Percentiles rank a stretch among this genome's conserved stretches.
phyloP scores from a whole-genome alignment of 2,888 invertebrate species.

The Platycheirus albimanus region DNA sequence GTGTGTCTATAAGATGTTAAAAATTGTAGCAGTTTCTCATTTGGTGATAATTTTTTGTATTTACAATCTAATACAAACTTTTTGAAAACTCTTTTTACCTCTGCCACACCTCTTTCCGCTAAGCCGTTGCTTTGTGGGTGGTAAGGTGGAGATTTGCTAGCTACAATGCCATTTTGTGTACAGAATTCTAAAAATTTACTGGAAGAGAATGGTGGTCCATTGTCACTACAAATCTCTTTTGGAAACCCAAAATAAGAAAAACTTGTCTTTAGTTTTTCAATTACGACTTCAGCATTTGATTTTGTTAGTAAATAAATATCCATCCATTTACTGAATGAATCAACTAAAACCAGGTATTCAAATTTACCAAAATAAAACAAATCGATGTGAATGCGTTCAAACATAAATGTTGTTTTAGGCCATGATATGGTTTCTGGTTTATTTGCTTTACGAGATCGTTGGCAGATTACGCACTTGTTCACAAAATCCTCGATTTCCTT shows the following conservation, averaged over 20 bases:
- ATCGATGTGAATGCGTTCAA: slow-evolving; percentile 29
- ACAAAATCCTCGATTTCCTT: slow-evolving; percentile 24
- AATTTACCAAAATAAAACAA: slow-evolving; percentile 24
- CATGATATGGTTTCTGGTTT: background rate
- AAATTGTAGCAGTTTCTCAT: too few species aligned
- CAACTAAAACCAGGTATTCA: slow-evolving; percentile 12
- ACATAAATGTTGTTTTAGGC: slow-evolving; percentile 22
- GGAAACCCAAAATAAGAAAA: slow-evolving; percentile 47
- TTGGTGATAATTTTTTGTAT: too few species aligned
- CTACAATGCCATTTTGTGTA: slow-evolving; percentile 10
- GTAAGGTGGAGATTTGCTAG: background rate
- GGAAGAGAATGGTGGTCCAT: too few species aligned
- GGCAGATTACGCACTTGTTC: slow-evolving; percentile 19
- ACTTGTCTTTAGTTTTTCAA: slow-evolving; percentile 30
- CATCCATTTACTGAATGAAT: slow-evolving; percentile 46
- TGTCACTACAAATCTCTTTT: slow-evolving; percentile 43
- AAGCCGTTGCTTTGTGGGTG: too few species aligned
- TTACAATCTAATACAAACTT: slow-evolving; percentile 42
- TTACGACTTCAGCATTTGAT: slow-evolving; percentile 19
- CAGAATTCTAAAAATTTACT: slow-evolving; percentile 40
- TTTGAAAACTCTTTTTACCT: slow-evolving; percentile 25
- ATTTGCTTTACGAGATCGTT: too few species aligned
- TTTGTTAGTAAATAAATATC: slow-evolving; percentile 36
- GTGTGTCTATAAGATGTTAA: too few species aligned
- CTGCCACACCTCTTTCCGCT: slow-evolving; percentile 18